These are phyloP conservation scores for Camelus bactrianus DNA, from an alignment of 2,113 vertebrate species.

Conservation along the genomic window DNA sequence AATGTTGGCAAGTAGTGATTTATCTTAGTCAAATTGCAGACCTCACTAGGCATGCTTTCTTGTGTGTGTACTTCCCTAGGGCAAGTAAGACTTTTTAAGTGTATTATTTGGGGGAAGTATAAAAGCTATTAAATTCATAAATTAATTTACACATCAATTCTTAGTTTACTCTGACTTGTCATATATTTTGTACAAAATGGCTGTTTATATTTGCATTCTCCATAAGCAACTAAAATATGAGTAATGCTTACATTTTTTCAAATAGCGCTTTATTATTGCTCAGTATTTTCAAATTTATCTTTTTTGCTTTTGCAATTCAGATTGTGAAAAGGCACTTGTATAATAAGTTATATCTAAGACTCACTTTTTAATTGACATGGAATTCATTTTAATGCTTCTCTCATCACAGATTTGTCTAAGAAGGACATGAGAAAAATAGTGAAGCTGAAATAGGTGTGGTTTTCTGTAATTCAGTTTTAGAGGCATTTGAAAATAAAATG, in stretches of 20 bases:
- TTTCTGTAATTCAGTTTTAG: neutral
- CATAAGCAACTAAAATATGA: conserved; percentile 2
- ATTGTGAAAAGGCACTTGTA: conserved; percentile 15
- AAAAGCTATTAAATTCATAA: conserved; percentile 34
- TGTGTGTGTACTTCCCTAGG: neutral
- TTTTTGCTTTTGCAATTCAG: conserved; percentile 24
- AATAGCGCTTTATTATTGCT: neutral
- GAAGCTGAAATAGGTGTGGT: neutral
- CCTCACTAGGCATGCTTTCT: conserved; percentile 43
- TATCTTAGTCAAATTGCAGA: conserved; percentile 64
- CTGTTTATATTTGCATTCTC: neutral
- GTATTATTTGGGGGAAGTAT: neutral
- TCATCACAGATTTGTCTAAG: neutral
- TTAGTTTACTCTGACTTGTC: neutral
- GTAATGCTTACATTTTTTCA: conserved; percentile 14
- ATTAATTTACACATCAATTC: conserved; percentile 54
- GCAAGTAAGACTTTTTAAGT: neutral
- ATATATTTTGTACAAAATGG: conserved; percentile 47
- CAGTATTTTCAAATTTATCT: conserved; percentile 12
- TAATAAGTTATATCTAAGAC: neutral
- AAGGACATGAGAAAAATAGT: neutral
- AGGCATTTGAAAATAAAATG: neutral
- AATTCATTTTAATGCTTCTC: conserved; percentile 12
- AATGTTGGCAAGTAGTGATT: conserved; percentile 72
- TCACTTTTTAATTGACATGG: neutral